Percentiles rank a stretch among this genome's conserved stretches.
phyloP scores from a whole-genome alignment of 2,797 vertebrate species.

The Protosalanx chinensis region DNA sequence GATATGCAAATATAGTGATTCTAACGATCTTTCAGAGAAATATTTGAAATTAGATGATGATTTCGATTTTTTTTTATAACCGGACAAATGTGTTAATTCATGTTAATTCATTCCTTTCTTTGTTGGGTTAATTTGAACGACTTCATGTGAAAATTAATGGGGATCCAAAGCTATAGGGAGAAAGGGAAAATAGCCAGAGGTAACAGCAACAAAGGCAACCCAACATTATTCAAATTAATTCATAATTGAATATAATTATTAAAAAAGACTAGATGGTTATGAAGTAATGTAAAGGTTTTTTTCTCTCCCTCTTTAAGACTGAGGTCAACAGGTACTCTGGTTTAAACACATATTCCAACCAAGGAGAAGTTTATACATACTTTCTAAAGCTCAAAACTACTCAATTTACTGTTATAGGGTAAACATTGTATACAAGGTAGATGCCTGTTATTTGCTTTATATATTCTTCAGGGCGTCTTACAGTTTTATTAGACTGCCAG shows the following conservation, averaged over 20 bases:
- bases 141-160: constrained; percentile 21
- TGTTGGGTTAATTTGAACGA: constrained; percentile 24
- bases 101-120: constrained; percentile 52
- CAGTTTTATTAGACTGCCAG: constrained; percentile 57
- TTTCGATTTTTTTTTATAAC: constrained; percentile 64
- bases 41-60: constrained; percentile 68
- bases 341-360: no score
- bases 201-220: background rate
- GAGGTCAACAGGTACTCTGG: no score
- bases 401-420: no score
- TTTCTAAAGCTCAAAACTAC: no score
- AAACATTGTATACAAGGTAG: background rate
- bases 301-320: background rate
- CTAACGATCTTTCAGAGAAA: constrained; percentile 63
- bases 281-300: background rate
- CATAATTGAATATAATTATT: constrained; percentile 52
- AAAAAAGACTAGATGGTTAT: constrained; percentile 20
- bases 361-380: no score
- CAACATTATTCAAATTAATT: constrained; percentile 49
- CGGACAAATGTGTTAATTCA: constrained; percentile 62
- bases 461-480: constrained; percentile 33
- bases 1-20: constrained; percentile 59
- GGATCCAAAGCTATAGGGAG: constrained; percentile 29
- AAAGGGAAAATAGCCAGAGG: background rate
- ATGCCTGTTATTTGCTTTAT: background rate